Evolutionary conservation across 1,140 invertebrate genomes (phyloP).

Genomic region (Araneus ventricosus): DNA sequence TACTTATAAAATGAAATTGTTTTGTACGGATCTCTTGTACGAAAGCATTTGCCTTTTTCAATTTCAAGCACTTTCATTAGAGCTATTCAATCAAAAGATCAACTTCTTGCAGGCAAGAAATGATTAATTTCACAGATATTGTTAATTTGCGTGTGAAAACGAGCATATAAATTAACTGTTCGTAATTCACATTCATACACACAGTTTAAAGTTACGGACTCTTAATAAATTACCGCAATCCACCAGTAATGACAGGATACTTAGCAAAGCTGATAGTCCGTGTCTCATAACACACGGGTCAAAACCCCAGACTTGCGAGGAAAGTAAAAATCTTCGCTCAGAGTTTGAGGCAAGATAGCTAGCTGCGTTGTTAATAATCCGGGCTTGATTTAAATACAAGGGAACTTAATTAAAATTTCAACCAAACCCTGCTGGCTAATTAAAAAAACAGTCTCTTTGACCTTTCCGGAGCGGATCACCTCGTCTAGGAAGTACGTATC

Average conservation of each 20-base stretch:
- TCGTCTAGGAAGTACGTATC: neutral
- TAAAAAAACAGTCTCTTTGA: neutral
- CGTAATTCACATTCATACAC: neutral
- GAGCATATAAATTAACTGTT: neutral
- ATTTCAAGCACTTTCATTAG: neutral
- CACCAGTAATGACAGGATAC: neutral
- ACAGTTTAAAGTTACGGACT: neutral
- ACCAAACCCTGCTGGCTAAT: neutral
- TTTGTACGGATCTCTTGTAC: too few species aligned
- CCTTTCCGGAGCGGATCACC: neutral
- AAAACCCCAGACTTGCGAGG: neutral
- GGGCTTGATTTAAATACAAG: neutral
- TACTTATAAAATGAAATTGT: too few species aligned
- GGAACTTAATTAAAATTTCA: conserved; percentile 1
- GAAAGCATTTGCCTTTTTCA: too few species aligned
- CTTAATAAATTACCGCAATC: neutral
- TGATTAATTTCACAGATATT: neutral
- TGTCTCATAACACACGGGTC: neutral
- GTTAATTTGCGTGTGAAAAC: neutral
- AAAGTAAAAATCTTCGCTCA: neutral
- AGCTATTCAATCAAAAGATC: neutral
- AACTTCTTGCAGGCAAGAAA: neutral
- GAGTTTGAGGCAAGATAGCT: neutral
- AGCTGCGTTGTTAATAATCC: neutral
- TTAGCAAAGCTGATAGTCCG: neutral